Evolutionary conservation across 2,888 invertebrate genomes (phyloP), one percentile per base, ranked within the genome.

Genomic region (Argyresthia albistria): DNA sequence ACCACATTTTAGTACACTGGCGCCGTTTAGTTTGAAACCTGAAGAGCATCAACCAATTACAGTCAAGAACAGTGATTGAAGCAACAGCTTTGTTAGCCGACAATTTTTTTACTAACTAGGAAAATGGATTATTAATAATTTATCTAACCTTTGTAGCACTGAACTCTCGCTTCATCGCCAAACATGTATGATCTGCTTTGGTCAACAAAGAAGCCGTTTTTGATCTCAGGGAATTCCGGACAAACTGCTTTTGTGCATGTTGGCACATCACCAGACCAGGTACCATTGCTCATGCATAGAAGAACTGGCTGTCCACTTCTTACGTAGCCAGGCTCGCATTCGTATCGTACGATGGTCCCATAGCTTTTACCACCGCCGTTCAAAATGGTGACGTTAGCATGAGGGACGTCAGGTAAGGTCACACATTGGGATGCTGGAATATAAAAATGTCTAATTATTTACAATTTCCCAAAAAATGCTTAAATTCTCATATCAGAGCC

Each of bases 251-350:
- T 91, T 39, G 95, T 91, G 76, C 97, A 97, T 6, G 92, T 91
- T 1, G 97, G 97, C 4, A 97, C 95, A 60, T 94, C 92, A 55
- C 95, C 96, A 55, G 97, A 97, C 97, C 97, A 97, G 9, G 97
- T 96, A 51, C 97, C 97, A 68, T 97, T 97, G 68, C 96, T 97
- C 96, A 97, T 97, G 73, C 97, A 97, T 42, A 96, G 90, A 45
- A 97, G 90, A 4, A 97, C 97, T 12, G 97, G 97, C 69, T 95
- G 93, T 36, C 97, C 97, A 60, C 91, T 92, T 60, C 97, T 90
- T 53, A 95, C 92, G 68, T 96, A 97, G 3, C 97, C 97, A 7
- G 96, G 93, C 67, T 97, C 96, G 68, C 97, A 97, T 75, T 96
- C 96, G 69, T 94, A 97, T 58, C 97, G 90, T 3, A 97, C 94